phyloP scores from a whole-genome alignment of 1,140 invertebrate genomes.

The Trachymyrmex cornetzi region DNA sequence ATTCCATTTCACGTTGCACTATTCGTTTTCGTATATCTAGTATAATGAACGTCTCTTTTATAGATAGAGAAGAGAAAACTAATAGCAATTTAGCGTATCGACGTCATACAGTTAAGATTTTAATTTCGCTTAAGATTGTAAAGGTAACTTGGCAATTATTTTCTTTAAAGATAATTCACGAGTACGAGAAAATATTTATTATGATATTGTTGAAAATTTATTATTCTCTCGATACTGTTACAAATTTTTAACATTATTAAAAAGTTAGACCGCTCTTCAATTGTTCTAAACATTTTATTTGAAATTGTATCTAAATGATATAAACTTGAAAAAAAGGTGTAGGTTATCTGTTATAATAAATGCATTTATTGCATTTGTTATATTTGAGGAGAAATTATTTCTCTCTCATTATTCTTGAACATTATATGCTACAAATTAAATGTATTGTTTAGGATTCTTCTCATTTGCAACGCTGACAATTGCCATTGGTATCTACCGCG shows the following conservation, averaged over 20 bases:
- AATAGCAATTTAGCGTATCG: slow-evolving; percentile 21
- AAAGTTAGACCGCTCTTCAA: not conserved
- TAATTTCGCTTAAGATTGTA: not conserved
- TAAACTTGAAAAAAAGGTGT: not conserved
- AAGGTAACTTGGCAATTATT: not conserved
- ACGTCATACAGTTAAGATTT: not conserved
- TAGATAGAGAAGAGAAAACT: slow-evolving; percentile 9
- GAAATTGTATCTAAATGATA: not conserved
- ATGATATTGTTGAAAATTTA: not conserved
- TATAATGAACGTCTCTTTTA: slow-evolving; percentile 7
- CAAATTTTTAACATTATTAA: no score
- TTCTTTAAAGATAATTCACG: not conserved
- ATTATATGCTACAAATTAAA: not conserved
- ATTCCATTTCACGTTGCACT: slow-evolving; percentile 33
- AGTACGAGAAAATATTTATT: not conserved
- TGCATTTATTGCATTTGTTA: not conserved
- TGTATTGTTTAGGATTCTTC: not conserved
- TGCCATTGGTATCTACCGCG: not conserved
- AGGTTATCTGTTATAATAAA: not conserved
- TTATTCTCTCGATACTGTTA: not conserved
- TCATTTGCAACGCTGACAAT: not conserved
- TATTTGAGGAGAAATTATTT: slow-evolving; percentile 3
- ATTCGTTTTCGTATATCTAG: slow-evolving; percentile 38
- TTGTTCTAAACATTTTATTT: not conserved
- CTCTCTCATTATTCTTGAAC: not conserved